phyloP scores from a whole-genome alignment of 2,797 vertebrate genomes.

The Chiroxiphia lanceolata region DNA sequence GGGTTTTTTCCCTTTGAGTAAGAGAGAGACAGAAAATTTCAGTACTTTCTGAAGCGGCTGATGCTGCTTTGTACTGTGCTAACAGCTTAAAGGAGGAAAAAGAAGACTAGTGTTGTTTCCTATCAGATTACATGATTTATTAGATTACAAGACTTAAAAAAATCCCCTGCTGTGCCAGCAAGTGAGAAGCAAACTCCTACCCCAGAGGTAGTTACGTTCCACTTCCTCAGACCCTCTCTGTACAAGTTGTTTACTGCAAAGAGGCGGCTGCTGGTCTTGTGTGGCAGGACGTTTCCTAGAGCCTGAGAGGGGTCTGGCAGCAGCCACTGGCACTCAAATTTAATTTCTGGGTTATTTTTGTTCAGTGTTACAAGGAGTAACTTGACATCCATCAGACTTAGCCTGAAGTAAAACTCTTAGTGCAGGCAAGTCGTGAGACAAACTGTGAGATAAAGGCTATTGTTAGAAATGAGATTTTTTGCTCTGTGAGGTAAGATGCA shows the following conservation, averaged over 20 bases:
- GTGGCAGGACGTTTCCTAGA: not conserved
- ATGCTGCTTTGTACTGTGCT: not conserved
- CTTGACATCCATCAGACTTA: not conserved
- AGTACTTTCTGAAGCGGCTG: conserved; percentile 17
- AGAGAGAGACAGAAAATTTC: not conserved
- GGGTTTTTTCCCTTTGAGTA: not conserved
- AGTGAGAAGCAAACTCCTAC: not conserved
- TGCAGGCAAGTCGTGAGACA: not conserved
- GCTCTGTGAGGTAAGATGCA: not conserved
- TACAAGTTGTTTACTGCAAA: not conserved
- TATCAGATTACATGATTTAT: not conserved
- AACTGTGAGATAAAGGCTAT: not conserved
- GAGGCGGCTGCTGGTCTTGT: accelerated
- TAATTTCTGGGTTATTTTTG: not conserved
- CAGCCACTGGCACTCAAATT: not conserved
- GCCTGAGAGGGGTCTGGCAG: not conserved
- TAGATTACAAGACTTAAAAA: not conserved
- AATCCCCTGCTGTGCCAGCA: not conserved
- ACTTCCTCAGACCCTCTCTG: not conserved
- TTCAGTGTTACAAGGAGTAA: not conserved
- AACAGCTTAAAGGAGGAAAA: conserved; percentile 40
- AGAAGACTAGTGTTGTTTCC: not conserved
- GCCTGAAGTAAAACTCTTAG: not conserved
- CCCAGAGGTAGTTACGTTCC: not conserved
- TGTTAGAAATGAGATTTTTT: not conserved